Evolutionary conservation across 2,797 vertebrate species (phyloP), one percentile per base, ranked within the genome.

Genomic region (Epinephelus coioides): DNA sequence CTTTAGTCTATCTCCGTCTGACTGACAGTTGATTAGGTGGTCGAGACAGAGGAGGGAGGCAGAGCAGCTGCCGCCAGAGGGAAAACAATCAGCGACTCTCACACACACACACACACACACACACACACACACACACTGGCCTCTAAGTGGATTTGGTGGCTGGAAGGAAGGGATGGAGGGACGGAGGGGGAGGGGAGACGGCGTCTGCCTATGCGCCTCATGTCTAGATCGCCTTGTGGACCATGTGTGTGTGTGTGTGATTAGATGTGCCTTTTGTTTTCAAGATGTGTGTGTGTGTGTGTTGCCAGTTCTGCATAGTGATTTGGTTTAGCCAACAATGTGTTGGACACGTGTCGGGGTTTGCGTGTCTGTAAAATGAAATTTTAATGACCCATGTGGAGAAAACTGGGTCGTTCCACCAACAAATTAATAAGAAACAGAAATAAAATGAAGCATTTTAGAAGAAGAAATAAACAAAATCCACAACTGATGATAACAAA

Each of bases 101-200:
- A 25, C 13, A 25, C 21, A 54, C 23, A 25, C 53, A 54, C 51
- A 54, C 21, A 54, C 51, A 27, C 51, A 54, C 51, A 53, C 51
- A 53, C 30, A n/a, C 68, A 54, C 86, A 85, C 85, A n/a, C 68
- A 54, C 86, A 85, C 85, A 68, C 86, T 65, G 89, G 85, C 80
- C 85, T 79, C 80, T 91, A 91, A 94, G 88, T 92, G 90, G 91
- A 92, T 93, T 92, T 93, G 88, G 87, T 86, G 90, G 88, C 87
- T 89, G 83, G 76, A 71, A 74, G 76, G 67, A 69, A 69, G 23
- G 51, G 47, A 72, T n/a, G 44, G 43, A 40, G n/a, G 25, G 40
- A 43, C 40, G 40, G 46, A 23, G 66, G 76, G 75, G 84, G 78
- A 72, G 63, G 83, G 82, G 86, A 55, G 53, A 21, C 49, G 2